These are phyloP conservation scores for Lasioglossum pauxillum DNA, from an alignment of 2,888 invertebrate species.

Conservation along the genomic window DNA sequence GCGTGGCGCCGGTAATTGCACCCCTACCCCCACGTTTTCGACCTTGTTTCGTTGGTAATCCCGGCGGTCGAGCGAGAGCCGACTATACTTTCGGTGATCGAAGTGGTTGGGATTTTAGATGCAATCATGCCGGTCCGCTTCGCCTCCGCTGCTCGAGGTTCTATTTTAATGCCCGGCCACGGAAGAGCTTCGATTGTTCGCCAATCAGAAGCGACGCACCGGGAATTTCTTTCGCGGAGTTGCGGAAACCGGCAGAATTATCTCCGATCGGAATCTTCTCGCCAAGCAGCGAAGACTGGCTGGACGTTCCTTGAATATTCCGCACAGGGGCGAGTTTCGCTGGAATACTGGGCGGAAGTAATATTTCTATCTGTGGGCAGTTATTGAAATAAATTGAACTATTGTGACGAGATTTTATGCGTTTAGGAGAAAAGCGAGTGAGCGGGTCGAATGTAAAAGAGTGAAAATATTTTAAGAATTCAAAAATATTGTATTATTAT, in stretches of 20 bases:
- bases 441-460: not conserved
- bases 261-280: not conserved
- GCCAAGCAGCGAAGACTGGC: not conserved
- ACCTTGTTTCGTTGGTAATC: conserved; percentile 28
- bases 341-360: not conserved
- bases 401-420: no score
- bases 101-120: not conserved
- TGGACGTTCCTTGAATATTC: not conserved
- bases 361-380: not conserved
- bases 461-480: not conserved
- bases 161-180: not conserved
- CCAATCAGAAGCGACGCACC: not conserved
- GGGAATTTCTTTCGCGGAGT: not conserved
- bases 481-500: not conserved
- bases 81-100: conserved; percentile 5
- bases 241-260: not conserved
- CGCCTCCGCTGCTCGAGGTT: not conserved
- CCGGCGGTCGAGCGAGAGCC: not conserved
- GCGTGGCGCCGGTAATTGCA: conserved; percentile 27
- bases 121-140: not conserved
- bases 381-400: not conserved
- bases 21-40: conserved; percentile 13
- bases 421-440: no score
- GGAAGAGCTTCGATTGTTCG: conserved; percentile 5
- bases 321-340: not conserved